These are phyloP conservation scores for Trididemnum clinides DNA, from an alignment of 23 tunicate species.

Conservation along the genomic window DNA sequence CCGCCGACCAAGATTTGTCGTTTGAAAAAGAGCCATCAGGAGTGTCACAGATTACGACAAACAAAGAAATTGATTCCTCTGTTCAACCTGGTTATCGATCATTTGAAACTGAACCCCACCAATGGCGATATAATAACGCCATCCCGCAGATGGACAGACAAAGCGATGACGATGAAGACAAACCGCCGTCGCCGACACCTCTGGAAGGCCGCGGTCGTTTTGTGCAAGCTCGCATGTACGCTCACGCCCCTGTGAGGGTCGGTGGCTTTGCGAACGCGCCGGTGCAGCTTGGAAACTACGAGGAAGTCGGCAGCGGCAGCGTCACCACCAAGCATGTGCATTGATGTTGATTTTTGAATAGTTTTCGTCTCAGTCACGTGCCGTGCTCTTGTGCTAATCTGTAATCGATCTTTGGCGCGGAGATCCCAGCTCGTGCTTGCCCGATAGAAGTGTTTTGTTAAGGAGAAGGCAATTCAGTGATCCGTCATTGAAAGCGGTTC, in stretches of 20 bases:
- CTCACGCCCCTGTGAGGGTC: conserved; percentile 9
- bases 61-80: too few relatives aligned
- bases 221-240: conserved; percentile 18
- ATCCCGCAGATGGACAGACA: conserved; percentile 4
- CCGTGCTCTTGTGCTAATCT: background rate
- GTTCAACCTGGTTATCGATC: background rate
- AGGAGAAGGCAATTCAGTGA: background rate
- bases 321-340: conserved; percentile 7
- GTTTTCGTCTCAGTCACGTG: background rate
- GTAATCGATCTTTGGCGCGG: background rate
- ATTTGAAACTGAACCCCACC: background rate
- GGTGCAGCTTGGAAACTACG: background rate
- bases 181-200: conserved; percentile 64
- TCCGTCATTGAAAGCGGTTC: too few relatives aligned
- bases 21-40: background rate
- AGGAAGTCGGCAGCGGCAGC: conserved; percentile 9
- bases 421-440: background rate
- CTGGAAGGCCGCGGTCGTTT: background rate
- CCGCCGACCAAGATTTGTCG: background rate
- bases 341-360: background rate
- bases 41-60: background rate
- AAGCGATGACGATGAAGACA: conserved; percentile 40
- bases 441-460: background rate
- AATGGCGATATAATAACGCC: conserved; percentile 13
- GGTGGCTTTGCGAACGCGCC: background rate